These are phyloP conservation scores for Labrus mixtus DNA, from an alignment of 2,113 vertebrate genomes.

Conservation along the genomic window DNA sequence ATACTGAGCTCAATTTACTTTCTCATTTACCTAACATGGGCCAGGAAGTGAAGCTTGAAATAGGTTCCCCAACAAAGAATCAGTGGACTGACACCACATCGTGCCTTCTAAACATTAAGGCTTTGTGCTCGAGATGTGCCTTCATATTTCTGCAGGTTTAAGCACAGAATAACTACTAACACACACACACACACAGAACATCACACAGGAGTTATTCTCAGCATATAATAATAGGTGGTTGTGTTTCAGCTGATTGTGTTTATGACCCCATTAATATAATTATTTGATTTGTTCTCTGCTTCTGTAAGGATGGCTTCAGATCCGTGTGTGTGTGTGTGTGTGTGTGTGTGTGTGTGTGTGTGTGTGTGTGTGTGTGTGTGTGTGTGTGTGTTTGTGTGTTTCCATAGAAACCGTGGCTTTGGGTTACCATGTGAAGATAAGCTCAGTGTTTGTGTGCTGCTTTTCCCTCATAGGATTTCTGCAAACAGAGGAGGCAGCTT, in stretches of 20 bases:
- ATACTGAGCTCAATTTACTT: constrained; percentile 66
- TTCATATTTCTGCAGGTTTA: constrained; percentile 38
- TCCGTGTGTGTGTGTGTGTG: constrained; percentile 34
- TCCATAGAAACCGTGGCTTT: constrained; percentile 37
- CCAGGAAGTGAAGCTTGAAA: constrained; percentile 78
- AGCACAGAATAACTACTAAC: constrained; percentile 14
- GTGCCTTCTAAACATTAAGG: constrained; percentile 49
- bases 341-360: constrained; percentile 16
- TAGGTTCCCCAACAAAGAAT: constrained; percentile 65
- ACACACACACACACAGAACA: too few species aligned
- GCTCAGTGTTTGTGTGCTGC: constrained; percentile 33
- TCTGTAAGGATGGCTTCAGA: constrained; percentile 46
- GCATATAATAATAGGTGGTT: constrained; percentile 45
- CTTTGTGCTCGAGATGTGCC: constrained; percentile 46
- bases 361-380: constrained; percentile 36
- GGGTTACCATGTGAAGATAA: constrained; percentile 28
- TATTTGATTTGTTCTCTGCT: constrained; percentile 44
- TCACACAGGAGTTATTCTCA: neutral
- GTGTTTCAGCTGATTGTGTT: constrained; percentile 40
- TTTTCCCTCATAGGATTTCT: constrained; percentile 65
- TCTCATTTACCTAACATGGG: constrained; percentile 73
- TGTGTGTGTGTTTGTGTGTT: constrained; percentile 41
- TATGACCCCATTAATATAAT: constrained; percentile 43
- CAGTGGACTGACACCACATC: constrained; percentile 49
- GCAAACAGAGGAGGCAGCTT: constrained; percentile 60